phyloP scores from a whole-genome alignment of 2,797 vertebrate genomes.

The Danionella dracula region DNA sequence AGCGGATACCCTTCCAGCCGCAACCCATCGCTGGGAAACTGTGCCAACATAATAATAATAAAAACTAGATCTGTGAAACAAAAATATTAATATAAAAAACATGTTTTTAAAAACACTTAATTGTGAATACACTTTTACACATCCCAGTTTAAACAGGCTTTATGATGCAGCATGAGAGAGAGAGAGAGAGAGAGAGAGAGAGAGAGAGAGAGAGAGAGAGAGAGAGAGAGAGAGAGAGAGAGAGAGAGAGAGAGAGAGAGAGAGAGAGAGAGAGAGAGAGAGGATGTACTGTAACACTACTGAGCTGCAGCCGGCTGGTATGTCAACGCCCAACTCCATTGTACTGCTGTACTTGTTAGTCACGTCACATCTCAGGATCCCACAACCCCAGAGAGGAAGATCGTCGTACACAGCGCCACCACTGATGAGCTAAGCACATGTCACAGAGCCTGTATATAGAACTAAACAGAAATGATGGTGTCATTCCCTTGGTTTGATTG shows the following conservation, averaged over 20 bases:
- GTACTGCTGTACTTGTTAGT: constrained; percentile 26
- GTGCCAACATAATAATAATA: too few relatives aligned
- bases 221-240: neutral
- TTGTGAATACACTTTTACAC: too few relatives aligned
- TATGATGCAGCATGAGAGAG: constrained; percentile 17
- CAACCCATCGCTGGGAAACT: too few relatives aligned
- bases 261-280: neutral
- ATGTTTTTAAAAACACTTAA: too few relatives aligned
- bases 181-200: neutral
- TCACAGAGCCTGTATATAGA: constrained; percentile 4
- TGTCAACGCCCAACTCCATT: constrained; percentile 20
- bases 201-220: neutral
- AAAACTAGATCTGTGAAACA: too few relatives aligned
- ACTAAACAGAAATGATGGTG: neutral
- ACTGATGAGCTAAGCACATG: constrained; percentile 4
- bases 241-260: neutral
- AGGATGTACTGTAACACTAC: neutral
- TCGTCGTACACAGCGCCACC: constrained; percentile 9
- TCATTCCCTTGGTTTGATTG: neutral
- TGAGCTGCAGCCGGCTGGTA: constrained; percentile 5
- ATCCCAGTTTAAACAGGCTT: constrained; percentile 25
- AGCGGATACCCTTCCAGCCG: too few relatives aligned
- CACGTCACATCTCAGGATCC: constrained; percentile 18
- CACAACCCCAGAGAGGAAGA: constrained; percentile 6
- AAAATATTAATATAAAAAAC: too few relatives aligned